Base-by-base conservation (phyloP, 2,797 vertebrate species). In the Lagocephalus sceleratus region DNA sequence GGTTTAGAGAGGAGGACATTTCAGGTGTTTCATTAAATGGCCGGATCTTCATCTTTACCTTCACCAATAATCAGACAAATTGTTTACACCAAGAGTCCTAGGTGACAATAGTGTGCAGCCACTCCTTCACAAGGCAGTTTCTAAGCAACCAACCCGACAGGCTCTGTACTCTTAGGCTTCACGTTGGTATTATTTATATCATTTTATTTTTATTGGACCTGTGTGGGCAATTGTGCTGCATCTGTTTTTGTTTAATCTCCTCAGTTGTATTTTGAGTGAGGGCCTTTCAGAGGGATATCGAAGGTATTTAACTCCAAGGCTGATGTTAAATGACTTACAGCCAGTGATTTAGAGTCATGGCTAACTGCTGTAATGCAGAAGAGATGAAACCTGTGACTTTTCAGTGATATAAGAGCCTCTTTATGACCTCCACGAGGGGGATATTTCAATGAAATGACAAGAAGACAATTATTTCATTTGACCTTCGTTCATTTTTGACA, bases 61-160 rank as follows among this genome's bases (percentile, higher is more conserved):
- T 32, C 29, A 32, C 15, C 40, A 41, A n/a, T 17, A 41, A 41
- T 14, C 40, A 41, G 40, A 41, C 42, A 59, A 10, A 50, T 11
- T 48, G 51, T 66, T 60, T 38, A 17, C 32, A 45, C 20, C 22
- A 57, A n/a, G 17, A 49, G 56, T 69, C 49, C 38, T 45, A 56
- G 2, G 35, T 3, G 21, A 79, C 47, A 57, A 10, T 35, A 14
- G 53, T 47, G 50, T 21, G 40, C 52, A 71, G 60, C 63, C 73
- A 72, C 71, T 79, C 71, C 69, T 60, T 54, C 45, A 23, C 29
- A 43, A 69, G 64, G 65, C 80, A 78, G 86, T 86, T 85, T 84
- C 81, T 77, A 76, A 78, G 84, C 86, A 86, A 88, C 83, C 63
- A 64, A 54, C 60, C 47, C 48, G 49, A 50, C 20, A 11, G 40